Evolutionary conservation across 2,797 vertebrate genomes (phyloP), one percentile per base, ranked within the genome.

Genomic region (Remorina albescens): DNA sequence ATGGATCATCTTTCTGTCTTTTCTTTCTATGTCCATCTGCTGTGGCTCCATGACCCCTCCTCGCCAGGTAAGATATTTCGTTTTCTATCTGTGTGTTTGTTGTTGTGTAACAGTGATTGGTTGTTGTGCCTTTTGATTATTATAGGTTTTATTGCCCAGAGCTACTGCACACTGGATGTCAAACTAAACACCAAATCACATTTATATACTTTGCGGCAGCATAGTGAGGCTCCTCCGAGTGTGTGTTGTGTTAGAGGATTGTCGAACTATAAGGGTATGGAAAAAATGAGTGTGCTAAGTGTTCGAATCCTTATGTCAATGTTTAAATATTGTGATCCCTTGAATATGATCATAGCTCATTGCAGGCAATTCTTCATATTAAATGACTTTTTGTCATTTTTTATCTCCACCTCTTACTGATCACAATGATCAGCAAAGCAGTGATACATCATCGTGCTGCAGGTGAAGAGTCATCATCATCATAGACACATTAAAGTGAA

Each of bases 11-110:
- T 18, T 9, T 42, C 34, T 67, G 34, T 77, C 18, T 60, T 54
- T 68, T 71, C 26, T 41, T 36, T 56, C 18, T 36, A 70, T 83
- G 53, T 54, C 15, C 46, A 23, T 32, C 41, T 21, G 2, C 49
- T 57, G n/a, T 11, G 1, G 4, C 47, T 67, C 9, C 19, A 2
- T 21, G 21, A 12, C 32, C 6, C 19, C 56, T 62, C 23, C 25
- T 65, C 58, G 36, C 37, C 62, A 86, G 81, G 81, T 81, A 83
- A 83, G 81, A 76, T n/a, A 19, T 56, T 30, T 13, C 9, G 1
- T 46, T 69, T 71, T 61, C 0, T 1, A 13, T 57, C 8, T 62
- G 1, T 3, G 16, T 36, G 0, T 37, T 67, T 56, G 1, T 21
- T 58, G 53, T 58, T 50, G 8, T 56, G 21, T 55, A 2, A 11